phyloP scores from a whole-genome alignment of 1,140 invertebrate genomes.

The Bombus difficillimus region DNA sequence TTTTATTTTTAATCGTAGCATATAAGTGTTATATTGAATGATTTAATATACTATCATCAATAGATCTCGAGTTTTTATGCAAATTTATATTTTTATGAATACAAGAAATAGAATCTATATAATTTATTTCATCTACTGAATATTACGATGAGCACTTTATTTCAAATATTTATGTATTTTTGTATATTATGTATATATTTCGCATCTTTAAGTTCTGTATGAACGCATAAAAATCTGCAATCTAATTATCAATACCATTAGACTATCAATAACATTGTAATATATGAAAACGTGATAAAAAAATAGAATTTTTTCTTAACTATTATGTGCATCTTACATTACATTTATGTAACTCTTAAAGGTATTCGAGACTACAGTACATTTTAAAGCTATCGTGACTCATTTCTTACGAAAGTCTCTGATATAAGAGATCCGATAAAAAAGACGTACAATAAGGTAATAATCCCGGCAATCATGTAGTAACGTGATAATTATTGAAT shows the following conservation, averaged over 20 bases:
- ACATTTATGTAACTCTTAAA: not conserved
- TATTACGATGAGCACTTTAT: not conserved
- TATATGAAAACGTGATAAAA: conserved; percentile 15
- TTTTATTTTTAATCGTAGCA: not conserved
- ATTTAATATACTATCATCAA: not conserved
- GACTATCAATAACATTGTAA: not conserved
- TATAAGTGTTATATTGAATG: too few relatives aligned
- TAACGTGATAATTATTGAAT: not conserved
- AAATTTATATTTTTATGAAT: not conserved
- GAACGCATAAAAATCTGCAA: not conserved
- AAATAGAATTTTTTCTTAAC: conserved; percentile 3
- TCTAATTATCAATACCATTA: not conserved
- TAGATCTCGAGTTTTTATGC: not conserved
- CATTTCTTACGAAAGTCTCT: not conserved
- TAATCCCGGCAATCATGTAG: not conserved
- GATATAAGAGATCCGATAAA: not conserved
- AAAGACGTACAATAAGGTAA: conserved; percentile 26
- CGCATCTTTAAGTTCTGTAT: not conserved
- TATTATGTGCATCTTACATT: not conserved
- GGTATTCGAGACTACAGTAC: not conserved
- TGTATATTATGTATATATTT: not conserved
- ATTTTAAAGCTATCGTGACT: conserved; percentile 18
- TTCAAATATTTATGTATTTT: not conserved
- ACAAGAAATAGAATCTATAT: not conserved
- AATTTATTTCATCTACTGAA: not conserved